Conservation (phyloP, 2,113 vertebrate species). For the Australoheros scitulus region DNA sequence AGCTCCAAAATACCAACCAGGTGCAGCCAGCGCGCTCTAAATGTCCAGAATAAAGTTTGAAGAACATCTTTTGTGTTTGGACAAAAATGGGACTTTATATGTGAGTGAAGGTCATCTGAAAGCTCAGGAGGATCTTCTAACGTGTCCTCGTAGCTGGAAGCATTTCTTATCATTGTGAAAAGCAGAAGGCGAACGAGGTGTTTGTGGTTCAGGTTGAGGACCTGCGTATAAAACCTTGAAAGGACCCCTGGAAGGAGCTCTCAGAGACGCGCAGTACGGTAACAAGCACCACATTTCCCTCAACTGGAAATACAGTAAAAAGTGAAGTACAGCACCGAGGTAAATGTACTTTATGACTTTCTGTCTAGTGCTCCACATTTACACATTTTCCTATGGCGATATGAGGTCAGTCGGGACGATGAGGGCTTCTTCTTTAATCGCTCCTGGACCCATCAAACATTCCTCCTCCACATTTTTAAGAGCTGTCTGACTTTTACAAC, state of each 20-base stretch:
- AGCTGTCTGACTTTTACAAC: constrained; percentile 65
- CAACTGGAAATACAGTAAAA: constrained; percentile 15
- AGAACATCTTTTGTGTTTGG: not conserved
- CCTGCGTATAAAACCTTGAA: not conserved
- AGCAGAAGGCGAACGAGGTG: not conserved
- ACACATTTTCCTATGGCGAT: constrained; percentile 40
- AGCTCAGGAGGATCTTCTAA: not conserved
- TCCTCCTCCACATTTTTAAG: constrained; percentile 58
- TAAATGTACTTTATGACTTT: constrained; percentile 1
- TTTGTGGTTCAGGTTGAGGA: not conserved
- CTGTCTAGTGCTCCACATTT: constrained; percentile 1
- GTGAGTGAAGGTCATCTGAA: not conserved
- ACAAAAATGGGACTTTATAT: not conserved
- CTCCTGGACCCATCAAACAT: constrained; percentile 55
- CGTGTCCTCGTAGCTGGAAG: not conserved
- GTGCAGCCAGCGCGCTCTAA: not conserved
- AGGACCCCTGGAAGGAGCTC: not conserved
- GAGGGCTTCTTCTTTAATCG: constrained; percentile 50
- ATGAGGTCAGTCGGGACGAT: constrained; percentile 37
- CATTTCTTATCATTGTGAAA: not conserved
- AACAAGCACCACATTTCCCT: not conserved
- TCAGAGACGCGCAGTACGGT: not conserved
- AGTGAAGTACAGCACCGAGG: not conserved
- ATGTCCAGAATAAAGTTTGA: not conserved
- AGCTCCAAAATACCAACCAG: not conserved